A percentile compares a stretch with the other conserved stretches of the same genome.
These are phyloP conservation scores for Marasmarcha lunaedactyla DNA, from an alignment of 2,888 invertebrate species.

Conservation along the genomic window DNA sequence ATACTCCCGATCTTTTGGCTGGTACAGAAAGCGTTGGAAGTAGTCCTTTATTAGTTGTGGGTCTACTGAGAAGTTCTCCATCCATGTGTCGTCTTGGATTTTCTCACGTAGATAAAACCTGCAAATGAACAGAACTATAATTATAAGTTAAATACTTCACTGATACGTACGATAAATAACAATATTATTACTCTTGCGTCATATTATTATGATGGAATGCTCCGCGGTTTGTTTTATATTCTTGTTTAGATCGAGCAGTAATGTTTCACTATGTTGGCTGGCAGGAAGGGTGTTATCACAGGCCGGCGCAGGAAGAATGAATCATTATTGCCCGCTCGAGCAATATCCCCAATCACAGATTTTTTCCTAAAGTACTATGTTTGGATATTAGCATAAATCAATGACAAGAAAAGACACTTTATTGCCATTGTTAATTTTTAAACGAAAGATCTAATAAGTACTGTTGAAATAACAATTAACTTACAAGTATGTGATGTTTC, in stretches of 20 bases:
- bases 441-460: too few relatives aligned
- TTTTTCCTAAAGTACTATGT: constrained; percentile 30
- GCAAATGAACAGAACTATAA: constrained; percentile 17
- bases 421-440: too few relatives aligned
- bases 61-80: constrained; percentile 89
- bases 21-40: constrained; percentile 90
- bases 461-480: too few relatives aligned
- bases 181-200: constrained; percentile 45
- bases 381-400: too few relatives aligned
- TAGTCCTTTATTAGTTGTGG: constrained; percentile 93
- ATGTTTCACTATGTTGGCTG: constrained; percentile 48
- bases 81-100: constrained; percentile 86
- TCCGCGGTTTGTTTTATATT: constrained; percentile 30
- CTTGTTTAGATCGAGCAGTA: constrained; percentile 34
- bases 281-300: constrained; percentile 64
- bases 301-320: constrained; percentile 48
- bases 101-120: constrained; percentile 92
- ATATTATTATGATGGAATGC: constrained; percentile 25
- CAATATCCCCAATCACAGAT: constrained; percentile 52
- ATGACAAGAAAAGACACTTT: too few relatives aligned
- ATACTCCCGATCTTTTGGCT: constrained; percentile 93
- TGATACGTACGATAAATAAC: neutral
- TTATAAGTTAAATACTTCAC: constrained; percentile 1
- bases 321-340: constrained; percentile 31
- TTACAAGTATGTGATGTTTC: too few relatives aligned